Evolutionary conservation across 2,888 invertebrate species (phyloP).

Genomic region (Agrotis exclamationis): DNA sequence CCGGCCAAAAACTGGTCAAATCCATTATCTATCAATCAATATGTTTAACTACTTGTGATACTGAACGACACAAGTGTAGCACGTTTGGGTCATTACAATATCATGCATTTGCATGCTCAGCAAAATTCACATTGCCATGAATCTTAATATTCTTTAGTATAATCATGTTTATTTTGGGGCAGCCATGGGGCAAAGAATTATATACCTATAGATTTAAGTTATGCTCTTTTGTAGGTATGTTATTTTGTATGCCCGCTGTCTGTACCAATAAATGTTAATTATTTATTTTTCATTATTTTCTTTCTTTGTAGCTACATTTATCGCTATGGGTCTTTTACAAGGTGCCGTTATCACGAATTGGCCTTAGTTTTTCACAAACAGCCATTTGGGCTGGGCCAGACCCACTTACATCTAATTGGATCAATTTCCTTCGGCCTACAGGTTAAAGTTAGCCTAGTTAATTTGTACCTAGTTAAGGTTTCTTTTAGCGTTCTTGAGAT

Average conservation of each 20-base stretch:
- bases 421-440: constrained; percentile 8
- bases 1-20: too few species aligned
- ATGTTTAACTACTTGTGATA: too few species aligned
- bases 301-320: neutral
- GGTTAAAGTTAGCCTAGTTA: neutral
- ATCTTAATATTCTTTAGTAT: neutral
- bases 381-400: constrained; percentile 15
- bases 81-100: neutral
- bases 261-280: too few species aligned
- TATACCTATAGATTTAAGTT: too few species aligned
- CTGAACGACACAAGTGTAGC: too few species aligned
- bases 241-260: too few species aligned
- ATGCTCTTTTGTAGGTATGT: too few species aligned
- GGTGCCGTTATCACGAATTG: neutral
- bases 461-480: neutral
- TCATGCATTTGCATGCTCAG: constrained; percentile 4
- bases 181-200: too few species aligned
- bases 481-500: neutral
- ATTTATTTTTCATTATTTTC: too few species aligned
- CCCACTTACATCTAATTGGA: constrained; percentile 37
- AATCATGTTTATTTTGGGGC: neutral
- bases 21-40: too few species aligned
- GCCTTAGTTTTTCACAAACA: constrained; percentile 15
- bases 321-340: neutral
- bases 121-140: neutral